Evolutionary conservation across 2,888 invertebrate genomes (phyloP), one percentile per base, ranked within the genome.

Genomic region (Enchytraeus crypticus): DNA sequence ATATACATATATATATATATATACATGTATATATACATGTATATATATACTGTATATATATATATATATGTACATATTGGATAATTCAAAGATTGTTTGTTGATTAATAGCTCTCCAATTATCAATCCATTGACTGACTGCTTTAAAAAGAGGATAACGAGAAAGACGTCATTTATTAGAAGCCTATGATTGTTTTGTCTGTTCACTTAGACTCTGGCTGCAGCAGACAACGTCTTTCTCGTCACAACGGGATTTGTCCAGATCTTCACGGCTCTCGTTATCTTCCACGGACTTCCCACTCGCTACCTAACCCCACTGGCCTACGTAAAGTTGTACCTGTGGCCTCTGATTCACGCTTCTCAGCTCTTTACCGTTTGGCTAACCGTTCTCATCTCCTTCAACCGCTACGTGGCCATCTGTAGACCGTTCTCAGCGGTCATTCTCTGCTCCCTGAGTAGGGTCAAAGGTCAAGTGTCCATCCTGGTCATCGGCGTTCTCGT

Each of bases 361-460:
- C 69, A 69, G 63, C 47, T 67, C 53, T 53, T 45, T 14, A 69
- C 69, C 11, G 64, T 69, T 5, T 69, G 68, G 69, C 65, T 69
- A 34, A 69, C 68, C 1, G 69, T 69, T 3, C 67, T 69, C 30
- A 66, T 69, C 43, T 66, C 69, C 1, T 59, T 64, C 51, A 69
- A 69, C 57, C 66, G 69, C 47, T 69, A 61, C 63, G 38, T 18
- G 18, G 38, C 38, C 8, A 38, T 8, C 38, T 38, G 18, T 38
- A 38, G 38, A 38, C 8, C 38, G 38, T 38, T 38, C 38, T 38
- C 38, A 18, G 8, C 18, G 38, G 18, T 38, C 38, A 11, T 8
- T 38, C 38, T 8, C 49, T 47, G 18, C 60, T 66, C 66, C 5
- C 54, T 64, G 45, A 59, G 51, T 14, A 34, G 60, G 11, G 64